A percentile compares a stretch with the other conserved stretches of the same genome.
phyloP scores from a whole-genome alignment of 64 coral and sea anemone species.

The Porites lutea region DNA sequence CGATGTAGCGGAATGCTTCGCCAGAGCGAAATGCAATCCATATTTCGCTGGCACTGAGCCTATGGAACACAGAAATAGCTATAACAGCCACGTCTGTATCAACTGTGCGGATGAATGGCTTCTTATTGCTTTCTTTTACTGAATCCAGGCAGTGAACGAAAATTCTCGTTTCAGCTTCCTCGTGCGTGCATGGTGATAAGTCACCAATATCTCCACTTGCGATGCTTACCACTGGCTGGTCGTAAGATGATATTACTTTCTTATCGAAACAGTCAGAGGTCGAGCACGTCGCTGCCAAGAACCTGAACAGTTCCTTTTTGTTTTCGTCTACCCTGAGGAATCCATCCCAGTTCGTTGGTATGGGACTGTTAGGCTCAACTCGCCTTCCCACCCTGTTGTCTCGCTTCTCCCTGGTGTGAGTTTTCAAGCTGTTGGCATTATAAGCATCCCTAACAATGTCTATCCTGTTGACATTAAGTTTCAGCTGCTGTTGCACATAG shows the following conservation, averaged over 20 bases:
- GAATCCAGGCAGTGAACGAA: background rate
- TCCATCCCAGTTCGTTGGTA: conserved; percentile 52
- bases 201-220: background rate
- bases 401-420: background rate
- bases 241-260: too few relatives aligned
- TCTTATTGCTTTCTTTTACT: background rate
- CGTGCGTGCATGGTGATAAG: background rate
- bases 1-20: background rate
- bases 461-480: conserved; percentile 16
- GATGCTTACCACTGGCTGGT: background rate
- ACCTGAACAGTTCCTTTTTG: conserved; percentile 57
- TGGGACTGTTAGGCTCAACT: background rate
- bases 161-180: conserved; percentile 20
- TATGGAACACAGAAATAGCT: conserved; percentile 2
- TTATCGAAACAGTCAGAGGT: background rate
- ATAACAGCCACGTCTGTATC: background rate
- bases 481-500: background rate
- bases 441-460: conserved; percentile 36
- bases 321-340: conserved; percentile 53
- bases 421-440: conserved; percentile 16
- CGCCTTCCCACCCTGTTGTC: background rate
- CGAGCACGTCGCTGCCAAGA: conserved; percentile 45
- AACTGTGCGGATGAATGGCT: background rate
- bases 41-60: background rate
- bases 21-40: conserved; percentile 43